Percentiles rank a stretch among this genome's conserved stretches.
These are phyloP conservation scores for Pyrrhosoma nymphula DNA, from an alignment of 2,888 invertebrate genomes.

Conservation along the genomic window DNA sequence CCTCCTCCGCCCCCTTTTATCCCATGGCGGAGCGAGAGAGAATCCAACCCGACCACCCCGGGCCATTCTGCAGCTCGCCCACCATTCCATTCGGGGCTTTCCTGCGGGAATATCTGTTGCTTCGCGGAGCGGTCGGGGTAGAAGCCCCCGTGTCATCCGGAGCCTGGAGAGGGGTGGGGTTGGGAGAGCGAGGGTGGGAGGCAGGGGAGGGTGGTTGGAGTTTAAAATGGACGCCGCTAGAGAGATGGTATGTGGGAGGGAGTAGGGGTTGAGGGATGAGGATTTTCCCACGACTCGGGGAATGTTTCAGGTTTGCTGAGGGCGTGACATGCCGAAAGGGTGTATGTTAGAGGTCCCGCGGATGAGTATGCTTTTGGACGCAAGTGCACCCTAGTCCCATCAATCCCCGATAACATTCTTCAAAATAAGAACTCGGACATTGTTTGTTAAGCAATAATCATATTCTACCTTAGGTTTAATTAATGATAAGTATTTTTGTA, in stretches of 20 bases:
- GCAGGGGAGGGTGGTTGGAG: background rate
- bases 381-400: too few species aligned
- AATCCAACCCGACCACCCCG: background rate
- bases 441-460: too few species aligned
- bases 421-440: too few species aligned
- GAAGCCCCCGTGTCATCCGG: background rate
- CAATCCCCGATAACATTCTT: too few species aligned
- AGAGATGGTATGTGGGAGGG: background rate
- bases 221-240: background rate
- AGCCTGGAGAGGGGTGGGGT: background rate
- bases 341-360: too few species aligned
- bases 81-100: background rate
- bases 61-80: background rate
- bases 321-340: background rate
- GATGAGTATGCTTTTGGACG: too few species aligned
- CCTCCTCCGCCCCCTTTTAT: background rate
- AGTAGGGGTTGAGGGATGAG: too few species aligned
- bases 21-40: background rate
- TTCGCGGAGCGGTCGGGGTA: background rate
- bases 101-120: slow-evolving; percentile 27
- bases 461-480: too few species aligned
- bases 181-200: too few species aligned
- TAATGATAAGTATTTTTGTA: too few species aligned
- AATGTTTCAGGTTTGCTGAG: background rate
- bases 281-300: background rate